Evolutionary conservation across 2,113 vertebrate genomes (phyloP), one percentile per base, ranked within the genome.

Genomic region (Lepus americanus): DNA sequence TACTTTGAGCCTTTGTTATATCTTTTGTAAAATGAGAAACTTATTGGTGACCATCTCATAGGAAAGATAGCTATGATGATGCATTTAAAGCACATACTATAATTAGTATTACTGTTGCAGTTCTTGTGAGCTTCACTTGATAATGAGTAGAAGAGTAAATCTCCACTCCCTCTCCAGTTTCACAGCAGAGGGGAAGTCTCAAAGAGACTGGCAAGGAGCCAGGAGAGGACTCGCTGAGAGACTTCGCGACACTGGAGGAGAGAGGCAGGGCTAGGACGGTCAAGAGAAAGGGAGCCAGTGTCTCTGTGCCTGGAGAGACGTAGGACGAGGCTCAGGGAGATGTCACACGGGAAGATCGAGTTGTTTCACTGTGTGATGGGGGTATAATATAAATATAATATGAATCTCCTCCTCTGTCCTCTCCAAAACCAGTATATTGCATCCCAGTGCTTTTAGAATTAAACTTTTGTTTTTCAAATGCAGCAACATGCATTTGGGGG

Each of bases 401-500:
- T 72, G 20, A 36, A 72, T 33, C 25, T 16, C 29, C 17, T 44
- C 78, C 29, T 79, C 11, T 61, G 8, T 86, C 55, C 67, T n/a
- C 55, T 73, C 27, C 29, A 70, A 64, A 82, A 76, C 53, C 66
- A 51, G 39, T 8, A 8, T 25, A 25, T 2, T 36, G 31, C 17
- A 4, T 17, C 29, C 25, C 69, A 22, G 36, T 17, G 49, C n/a
- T 76, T 87, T 79, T 5, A 22, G 33, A 83, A 25, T 72, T 31
- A 23, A 1, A 12, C 9, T 36, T 76, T 31, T 76, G 36, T 63
- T 36, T 64, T 22, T n/a, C 74, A 31, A 36, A 11, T 4, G 25
- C 0, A 4, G 72, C 27, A 51, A 2, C 1, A 0, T 4, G 3
- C 36, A 31, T 8, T 29, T 12, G 51, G 36, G 4, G 0, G 55